Conservation (phyloP, 2,113 vertebrate genomes). For the Bagarius yarrelli region DNA sequence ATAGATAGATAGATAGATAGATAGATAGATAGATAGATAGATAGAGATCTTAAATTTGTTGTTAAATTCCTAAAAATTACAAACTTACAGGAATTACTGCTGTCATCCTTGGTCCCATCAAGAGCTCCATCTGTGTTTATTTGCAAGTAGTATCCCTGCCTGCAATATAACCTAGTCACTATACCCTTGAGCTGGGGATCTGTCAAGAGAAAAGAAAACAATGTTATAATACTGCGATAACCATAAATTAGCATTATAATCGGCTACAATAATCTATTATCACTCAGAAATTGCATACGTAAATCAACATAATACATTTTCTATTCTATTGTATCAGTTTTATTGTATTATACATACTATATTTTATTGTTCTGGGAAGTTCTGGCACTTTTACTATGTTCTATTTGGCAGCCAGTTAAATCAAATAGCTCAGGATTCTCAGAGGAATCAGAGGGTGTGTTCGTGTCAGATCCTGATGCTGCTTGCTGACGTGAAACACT, state of each 20-base stretch:
- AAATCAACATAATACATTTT: neutral
- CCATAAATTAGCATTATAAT: neutral
- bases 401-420: neutral
- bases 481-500: neutral
- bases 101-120: slow-evolving; percentile 99
- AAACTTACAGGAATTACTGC: slow-evolving; percentile 94
- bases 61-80: too few relatives aligned
- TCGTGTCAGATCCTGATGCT: neutral
- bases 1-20: neutral
- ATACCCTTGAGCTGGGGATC: slow-evolving; percentile 99
- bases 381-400: neutral
- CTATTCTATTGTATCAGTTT: neutral
- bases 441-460: slow-evolving; percentile 16
- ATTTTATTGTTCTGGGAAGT: neutral
- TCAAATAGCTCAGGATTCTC: neutral
- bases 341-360: too few relatives aligned
- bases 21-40: too few relatives aligned
- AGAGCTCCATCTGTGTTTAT: slow-evolving; percentile 99
- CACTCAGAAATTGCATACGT: neutral
- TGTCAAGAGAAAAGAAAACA: slow-evolving; percentile 63
- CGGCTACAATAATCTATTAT: neutral
- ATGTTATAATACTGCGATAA: neutral
- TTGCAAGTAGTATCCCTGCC: slow-evolving; percentile 99
- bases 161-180: slow-evolving; percentile 99
- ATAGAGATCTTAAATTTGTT: neutral